Base-by-base conservation (phyloP, 2,113 vertebrate genomes). In the Nettapus auritus region DNA sequence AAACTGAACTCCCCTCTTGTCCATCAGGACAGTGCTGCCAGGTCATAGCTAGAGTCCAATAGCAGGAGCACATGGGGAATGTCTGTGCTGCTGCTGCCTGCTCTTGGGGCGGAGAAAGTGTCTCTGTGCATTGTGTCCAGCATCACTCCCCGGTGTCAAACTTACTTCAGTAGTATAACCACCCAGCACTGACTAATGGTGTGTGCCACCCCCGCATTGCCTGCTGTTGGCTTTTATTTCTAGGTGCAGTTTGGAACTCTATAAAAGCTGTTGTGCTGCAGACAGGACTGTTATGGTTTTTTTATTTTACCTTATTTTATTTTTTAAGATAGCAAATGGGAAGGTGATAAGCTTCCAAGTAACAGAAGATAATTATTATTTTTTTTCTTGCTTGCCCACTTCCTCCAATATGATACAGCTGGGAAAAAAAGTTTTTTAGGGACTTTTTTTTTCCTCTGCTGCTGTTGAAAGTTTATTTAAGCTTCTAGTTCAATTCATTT, bases 181-280 rank as follows among this genome's bases (percentile, higher is more conserved):
- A 19, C 21, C 9, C 9, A 19, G 8, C 23, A 3, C 8, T 42
- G 9, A 1, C 7, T 15, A 2, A 2, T 0, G 25, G 15, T 0
- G 0, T 21, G 13, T 46, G 46, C 12, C 33, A 1, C 31, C 19
- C 16, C 3, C 8, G 7, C 29, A 5, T 48, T 46, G 17, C 26
- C 69, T 4, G 0, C 31, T 1, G 0, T 56, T 7, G 11, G 33
- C 57, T 82, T 68, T 83, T 22, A 67, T 85, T 82, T 85, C 44
- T 64, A 69, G 44, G 21, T 56, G 29, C 17, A 38, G 7, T 22
- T 63, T 57, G 48, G 34, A 56, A 33, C 1, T 4, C 28, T 25
- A 19, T 56, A 52, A 64, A 82, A 52, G 42, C 28, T 50, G 36
- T 34, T 50, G 19, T 75, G 13, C 33, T 86, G 38, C 44, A 84